Percentiles rank a stretch among this genome's conserved stretches.
Conservation (phyloP, 2,888 invertebrate genomes). For the Leuctra nigra region DNA sequence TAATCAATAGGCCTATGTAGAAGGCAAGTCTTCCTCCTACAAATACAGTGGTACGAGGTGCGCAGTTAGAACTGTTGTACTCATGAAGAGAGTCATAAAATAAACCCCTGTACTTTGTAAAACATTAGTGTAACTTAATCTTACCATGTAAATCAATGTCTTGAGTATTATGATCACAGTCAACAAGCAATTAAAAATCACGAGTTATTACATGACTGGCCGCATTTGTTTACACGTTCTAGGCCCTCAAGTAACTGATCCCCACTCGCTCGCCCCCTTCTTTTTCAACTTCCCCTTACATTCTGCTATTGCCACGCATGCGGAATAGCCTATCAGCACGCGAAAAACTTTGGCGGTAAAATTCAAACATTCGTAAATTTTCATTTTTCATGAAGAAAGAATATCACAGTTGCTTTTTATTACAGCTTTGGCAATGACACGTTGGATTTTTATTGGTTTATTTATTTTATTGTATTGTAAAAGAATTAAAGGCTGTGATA, state of each 20-base stretch:
- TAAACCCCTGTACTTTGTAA: neutral
- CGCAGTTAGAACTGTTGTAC: neutral
- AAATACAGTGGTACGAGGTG: neutral
- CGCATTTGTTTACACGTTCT: slow-evolving; percentile 41
- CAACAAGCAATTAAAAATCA: slow-evolving; percentile 19
- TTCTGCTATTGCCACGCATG: slow-evolving; percentile 40
- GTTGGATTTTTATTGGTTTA: no score
- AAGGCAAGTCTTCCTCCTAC: slow-evolving; percentile 1
- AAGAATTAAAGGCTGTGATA: no score
- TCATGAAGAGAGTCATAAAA: neutral
- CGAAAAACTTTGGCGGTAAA: no score
- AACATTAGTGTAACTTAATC: slow-evolving; percentile 12
- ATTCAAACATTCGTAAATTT: no score
- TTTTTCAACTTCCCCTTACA: no score
- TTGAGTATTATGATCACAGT: slow-evolving; percentile 9
- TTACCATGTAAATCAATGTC: slow-evolving; percentile 17
- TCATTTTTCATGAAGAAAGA: no score
- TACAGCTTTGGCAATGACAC: no score
- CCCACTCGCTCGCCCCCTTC: neutral
- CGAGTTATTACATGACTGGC: slow-evolving; percentile 21
- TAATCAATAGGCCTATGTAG: neutral
- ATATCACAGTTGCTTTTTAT: no score
- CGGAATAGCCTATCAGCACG: no score
- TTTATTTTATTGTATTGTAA: no score
- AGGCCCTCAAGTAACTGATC: slow-evolving; percentile 53